Evolutionary conservation across 2,888 invertebrate species (phyloP), one percentile per base, ranked within the genome.

Genomic region (Homarus gammarus): DNA sequence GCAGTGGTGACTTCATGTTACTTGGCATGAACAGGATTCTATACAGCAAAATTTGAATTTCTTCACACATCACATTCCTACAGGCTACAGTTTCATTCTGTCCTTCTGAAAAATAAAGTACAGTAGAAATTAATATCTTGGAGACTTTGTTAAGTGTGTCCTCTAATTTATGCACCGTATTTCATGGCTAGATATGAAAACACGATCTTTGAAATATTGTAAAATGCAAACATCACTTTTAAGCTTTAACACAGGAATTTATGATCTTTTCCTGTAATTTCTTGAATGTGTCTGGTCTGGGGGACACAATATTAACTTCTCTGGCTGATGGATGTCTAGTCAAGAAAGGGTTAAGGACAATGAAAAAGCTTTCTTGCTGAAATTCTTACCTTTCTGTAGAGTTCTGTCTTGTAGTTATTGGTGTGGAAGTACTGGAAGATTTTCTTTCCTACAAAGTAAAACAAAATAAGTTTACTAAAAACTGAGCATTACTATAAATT

Each of bases 331-430:
- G n/a, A n/a, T n/a, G n/a, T n/a, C n/a, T n/a, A n/a, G n/a, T n/a
- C n/a, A n/a, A n/a, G n/a, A n/a, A n/a, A n/a, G n/a, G n/a, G 12
- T 12, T 44, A 12, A 44, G 12, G 22, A 56, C 22, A 3, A 56
- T 56, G 56, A 3, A 56, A 12, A 56, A 56, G 56, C 3, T 3
- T 56, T 12, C 12, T 18, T 36, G 73, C 40, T n/a, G 49, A n/a
- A 49, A 75, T 38, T 64, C 78, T 68, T 83, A 88, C 88, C 88
- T 88, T 75, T 88, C 88, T 33, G 83, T 51, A 33, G 88, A 88
- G 51, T 83, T 88, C 70, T 88, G 88, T 70, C 88, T 75, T 22
- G 88, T 88, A 5, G 64, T 64, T 12, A 77, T 77, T 40, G 88
- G 88, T 68, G 88, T 88, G 22, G 81, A 72, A 10, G 83, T 79